phyloP scores from a whole-genome alignment of 2,888 invertebrate genomes.

The Leptinotarsa juncta region DNA sequence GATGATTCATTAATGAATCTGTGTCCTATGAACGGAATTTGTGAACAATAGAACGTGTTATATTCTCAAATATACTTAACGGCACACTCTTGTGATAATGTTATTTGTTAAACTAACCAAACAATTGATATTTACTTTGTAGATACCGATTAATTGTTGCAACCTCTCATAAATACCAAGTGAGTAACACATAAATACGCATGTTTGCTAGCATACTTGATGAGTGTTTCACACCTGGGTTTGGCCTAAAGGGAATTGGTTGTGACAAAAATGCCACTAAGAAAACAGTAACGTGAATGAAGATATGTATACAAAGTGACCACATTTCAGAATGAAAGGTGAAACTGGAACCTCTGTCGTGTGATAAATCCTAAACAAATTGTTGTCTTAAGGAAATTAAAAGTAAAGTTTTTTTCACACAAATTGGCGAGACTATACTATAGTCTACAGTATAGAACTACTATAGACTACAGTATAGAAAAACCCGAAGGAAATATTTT shows the following conservation, averaged over 20 bases:
- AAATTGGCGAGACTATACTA: too few relatives aligned
- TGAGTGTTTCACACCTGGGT: neutral
- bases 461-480: too few relatives aligned
- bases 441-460: too few relatives aligned
- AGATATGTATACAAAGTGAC: neutral
- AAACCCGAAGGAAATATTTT: too few relatives aligned
- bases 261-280: neutral
- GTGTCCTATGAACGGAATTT: neutral
- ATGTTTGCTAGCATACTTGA: neutral
- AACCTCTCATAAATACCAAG: neutral
- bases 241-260: neutral
- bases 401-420: too few relatives aligned
- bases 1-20: neutral
- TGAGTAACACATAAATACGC: neutral
- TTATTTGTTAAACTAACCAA: neutral
- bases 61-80: neutral
- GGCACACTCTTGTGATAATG: neutral
- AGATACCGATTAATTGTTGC: neutral
- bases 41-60: neutral
- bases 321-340: too few relatives aligned
- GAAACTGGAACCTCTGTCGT: too few relatives aligned
- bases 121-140: neutral
- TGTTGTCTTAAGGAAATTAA: too few relatives aligned
- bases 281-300: neutral
- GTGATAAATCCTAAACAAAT: too few relatives aligned